Base-by-base conservation (phyloP, 2,888 invertebrate species). In the Lymantria monacha region DNA sequence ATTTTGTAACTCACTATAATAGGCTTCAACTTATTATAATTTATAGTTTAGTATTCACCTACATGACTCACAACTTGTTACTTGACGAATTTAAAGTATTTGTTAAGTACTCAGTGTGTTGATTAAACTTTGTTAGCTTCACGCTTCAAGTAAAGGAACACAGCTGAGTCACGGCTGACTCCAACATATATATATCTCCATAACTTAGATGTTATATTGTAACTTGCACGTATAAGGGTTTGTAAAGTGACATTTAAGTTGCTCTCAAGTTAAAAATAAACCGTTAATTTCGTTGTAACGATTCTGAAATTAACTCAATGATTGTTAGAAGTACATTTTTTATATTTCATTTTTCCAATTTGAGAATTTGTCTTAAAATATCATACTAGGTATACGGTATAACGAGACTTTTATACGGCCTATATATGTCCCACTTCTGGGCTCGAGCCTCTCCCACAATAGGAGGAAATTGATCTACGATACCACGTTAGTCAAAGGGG, bases 211-310 rank as follows among this genome's bases (percentile, higher is more conserved):
- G 33, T 33, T 33, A 22, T 22, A 22, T 22, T 22, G 22, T 22
- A 22, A 33, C 33, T 33, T 33, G 33, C 10, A 33, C 10, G 33
- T 33, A 33, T 8, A 33, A 33, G 33, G 5, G 33, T 1, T 33
- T 10, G 33, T 33, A 10, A 22, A 22, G 9, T 33, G 33, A 9
- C 33, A 41, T 40, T 40, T 9, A 30, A 22, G 22, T 42, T 10
- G n/a, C 22, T 14, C 41, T n/a, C n/a, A 22, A 41, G 11, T 59
- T 10, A 45, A 15, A 61, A 61, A 55, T 55, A 61, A n/a, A 50
- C 53, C 38, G 55, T 48, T 9, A 52, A 41, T 53, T 50, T 11
- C 44, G 37, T 13, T 33, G 33, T 33, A 33, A 33, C 33, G 30
- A 33, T 33, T 22, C 33, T 33, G 1, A 33, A 33, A 33, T 33